These are phyloP conservation scores for Gallinago stenura DNA, from an alignment of 2,797 vertebrate genomes.

Conservation along the genomic window DNA sequence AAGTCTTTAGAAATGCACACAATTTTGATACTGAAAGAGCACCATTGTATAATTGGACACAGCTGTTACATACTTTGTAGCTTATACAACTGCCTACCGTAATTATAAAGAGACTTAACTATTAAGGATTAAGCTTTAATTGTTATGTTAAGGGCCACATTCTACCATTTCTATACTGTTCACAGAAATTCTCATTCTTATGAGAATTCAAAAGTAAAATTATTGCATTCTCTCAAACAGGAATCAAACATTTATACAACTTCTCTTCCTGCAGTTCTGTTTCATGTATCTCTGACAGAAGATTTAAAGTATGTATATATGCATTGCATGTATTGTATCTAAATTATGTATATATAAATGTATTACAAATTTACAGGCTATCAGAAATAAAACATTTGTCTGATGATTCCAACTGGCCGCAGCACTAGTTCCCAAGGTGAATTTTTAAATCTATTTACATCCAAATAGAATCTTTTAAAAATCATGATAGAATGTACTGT, in stretches of 20 bases:
- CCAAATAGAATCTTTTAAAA: neutral
- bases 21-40: neutral
- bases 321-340: neutral
- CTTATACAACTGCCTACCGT: neutral
- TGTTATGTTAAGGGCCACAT: neutral
- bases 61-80: neutral
- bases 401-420: neutral
- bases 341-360: neutral
- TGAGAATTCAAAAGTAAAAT: neutral
- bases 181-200: neutral
- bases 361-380: neutral
- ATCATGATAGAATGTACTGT: neutral
- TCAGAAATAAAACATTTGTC: neutral
- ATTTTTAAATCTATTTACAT: slow-evolving; percentile 1
- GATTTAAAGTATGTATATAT: neutral
- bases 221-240: neutral
- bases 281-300: neutral
- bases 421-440: neutral
- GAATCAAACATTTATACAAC: neutral
- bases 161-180: neutral
- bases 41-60: neutral
- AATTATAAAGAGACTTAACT: neutral
- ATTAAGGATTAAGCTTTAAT: neutral
- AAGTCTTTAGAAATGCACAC: neutral
- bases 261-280: neutral